A percentile compares a stretch with the other conserved stretches of the same genome.
Conservation (phyloP, 2,113 vertebrate genomes). For the Pluvianellus socialis region DNA sequence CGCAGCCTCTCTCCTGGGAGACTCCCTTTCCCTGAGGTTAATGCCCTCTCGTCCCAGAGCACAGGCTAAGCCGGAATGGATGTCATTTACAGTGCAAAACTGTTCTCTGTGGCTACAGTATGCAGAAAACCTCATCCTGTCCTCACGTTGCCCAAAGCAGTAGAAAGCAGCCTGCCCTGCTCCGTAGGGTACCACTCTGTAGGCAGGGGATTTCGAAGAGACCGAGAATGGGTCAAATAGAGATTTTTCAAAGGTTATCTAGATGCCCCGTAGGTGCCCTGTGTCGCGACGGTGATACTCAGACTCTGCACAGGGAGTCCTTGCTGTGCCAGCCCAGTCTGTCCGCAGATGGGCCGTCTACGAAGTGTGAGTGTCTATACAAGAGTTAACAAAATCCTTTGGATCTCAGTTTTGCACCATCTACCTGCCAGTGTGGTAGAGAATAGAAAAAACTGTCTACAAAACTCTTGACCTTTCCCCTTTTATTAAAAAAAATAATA, state of each 20-base stretch:
- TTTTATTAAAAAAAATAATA: background rate
- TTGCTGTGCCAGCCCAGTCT: background rate
- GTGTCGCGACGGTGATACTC: background rate
- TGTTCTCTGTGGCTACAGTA: background rate
- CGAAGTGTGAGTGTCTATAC: rapidly evolving
- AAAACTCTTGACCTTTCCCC: background rate
- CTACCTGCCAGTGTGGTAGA: background rate
- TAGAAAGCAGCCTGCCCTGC: background rate
- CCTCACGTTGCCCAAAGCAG: background rate
- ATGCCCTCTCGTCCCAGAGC: background rate
- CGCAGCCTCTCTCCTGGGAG: background rate
- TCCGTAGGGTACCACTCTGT: background rate
- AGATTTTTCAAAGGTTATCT: background rate
- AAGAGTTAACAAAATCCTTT: background rate
- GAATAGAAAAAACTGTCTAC: background rate
- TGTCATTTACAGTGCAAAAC: background rate
- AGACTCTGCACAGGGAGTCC: background rate
- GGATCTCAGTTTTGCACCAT: background rate
- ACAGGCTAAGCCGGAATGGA: background rate
- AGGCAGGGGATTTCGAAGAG: no score
- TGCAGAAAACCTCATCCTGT: background rate
- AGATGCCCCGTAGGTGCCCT: no score
- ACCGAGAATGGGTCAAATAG: rapidly evolving
- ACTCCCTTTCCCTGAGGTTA: background rate
- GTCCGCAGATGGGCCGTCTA: background rate